Conservation (phyloP, 2,888 invertebrate species). For the Ethmia dodecea region DNA sequence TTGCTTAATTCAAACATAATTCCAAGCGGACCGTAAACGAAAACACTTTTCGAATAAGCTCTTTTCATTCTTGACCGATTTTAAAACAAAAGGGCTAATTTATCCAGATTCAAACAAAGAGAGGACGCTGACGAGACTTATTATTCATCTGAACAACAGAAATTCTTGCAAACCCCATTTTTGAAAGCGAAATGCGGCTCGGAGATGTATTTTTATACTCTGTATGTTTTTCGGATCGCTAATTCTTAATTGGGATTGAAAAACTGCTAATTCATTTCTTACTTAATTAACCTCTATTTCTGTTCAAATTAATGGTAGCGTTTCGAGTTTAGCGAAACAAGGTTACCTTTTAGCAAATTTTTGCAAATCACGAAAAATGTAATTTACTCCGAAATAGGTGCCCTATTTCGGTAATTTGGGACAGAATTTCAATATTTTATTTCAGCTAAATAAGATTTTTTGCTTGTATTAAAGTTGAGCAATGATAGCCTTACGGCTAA, state of each 20-base stretch:
- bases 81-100: constrained; percentile 46
- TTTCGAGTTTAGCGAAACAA: too few species aligned
- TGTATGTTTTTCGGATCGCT: constrained; percentile 22
- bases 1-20: too few species aligned
- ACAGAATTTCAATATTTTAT: too few species aligned
- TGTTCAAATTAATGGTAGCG: constrained; percentile 4
- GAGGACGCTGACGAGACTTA: constrained; percentile 25
- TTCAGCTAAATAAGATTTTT: too few species aligned
- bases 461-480: too few species aligned
- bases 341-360: too few species aligned
- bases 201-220: constrained; percentile 26
- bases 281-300: constrained; percentile 3
- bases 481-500: too few species aligned
- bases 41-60: constrained; percentile 25
- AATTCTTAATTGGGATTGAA: constrained; percentile 28
- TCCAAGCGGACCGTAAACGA: too few species aligned
- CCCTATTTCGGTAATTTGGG: too few species aligned
- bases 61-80: constrained; percentile 7
- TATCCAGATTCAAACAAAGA: constrained; percentile 30
- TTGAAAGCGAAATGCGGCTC: constrained; percentile 28
- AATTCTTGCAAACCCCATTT: constrained; percentile 34
- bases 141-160: constrained; percentile 28
- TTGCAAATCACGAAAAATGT: too few species aligned
- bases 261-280: constrained; percentile 30
- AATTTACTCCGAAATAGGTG: too few species aligned